Percentiles rank a stretch among this genome's conserved stretches.
These are phyloP conservation scores for Microctenopoma steveboyesi DNA, from an alignment of 2,797 vertebrate genomes.

Conservation along the genomic window DNA sequence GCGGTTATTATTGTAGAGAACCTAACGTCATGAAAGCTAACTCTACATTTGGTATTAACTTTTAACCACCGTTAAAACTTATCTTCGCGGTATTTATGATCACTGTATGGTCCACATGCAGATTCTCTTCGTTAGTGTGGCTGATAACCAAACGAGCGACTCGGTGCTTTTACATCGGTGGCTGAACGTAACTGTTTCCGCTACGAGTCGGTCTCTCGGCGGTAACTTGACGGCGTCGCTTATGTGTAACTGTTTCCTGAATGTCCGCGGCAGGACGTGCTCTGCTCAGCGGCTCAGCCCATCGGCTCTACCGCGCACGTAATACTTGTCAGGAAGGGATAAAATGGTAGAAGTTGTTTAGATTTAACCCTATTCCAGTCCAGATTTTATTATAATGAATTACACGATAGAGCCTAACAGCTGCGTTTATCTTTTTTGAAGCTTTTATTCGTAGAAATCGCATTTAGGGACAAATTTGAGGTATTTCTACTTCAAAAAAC, in stretches of 20 bases:
- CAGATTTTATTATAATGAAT: neutral
- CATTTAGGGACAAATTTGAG: too few species aligned
- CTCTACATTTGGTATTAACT: neutral
- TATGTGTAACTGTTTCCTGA: constrained; percentile 72
- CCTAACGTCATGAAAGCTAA: neutral
- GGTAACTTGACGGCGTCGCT: constrained; percentile 35
- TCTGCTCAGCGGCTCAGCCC: constrained; percentile 41
- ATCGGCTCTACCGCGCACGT: constrained; percentile 51
- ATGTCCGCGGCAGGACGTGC: constrained; percentile 61
- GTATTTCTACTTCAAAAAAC: neutral
- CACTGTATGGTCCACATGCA: too few species aligned
- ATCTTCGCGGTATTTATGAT: neutral
- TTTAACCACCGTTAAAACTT: too few species aligned
- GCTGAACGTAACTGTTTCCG: constrained; percentile 3
- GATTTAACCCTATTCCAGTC: neutral
- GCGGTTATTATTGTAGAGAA: neutral
- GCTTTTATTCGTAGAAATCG: neutral
- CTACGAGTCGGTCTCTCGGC: fast-evolving
- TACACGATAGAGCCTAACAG: neutral
- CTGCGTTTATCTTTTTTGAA: neutral
- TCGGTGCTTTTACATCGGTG: constrained; percentile 24
- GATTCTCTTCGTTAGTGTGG: neutral
- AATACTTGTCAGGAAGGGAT: constrained; percentile 36
- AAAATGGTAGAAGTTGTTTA: constrained; percentile 28
- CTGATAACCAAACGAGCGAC: neutral